phyloP scores from a whole-genome alignment of 2,888 invertebrate species.

The Pterobdella sp. region DNA sequence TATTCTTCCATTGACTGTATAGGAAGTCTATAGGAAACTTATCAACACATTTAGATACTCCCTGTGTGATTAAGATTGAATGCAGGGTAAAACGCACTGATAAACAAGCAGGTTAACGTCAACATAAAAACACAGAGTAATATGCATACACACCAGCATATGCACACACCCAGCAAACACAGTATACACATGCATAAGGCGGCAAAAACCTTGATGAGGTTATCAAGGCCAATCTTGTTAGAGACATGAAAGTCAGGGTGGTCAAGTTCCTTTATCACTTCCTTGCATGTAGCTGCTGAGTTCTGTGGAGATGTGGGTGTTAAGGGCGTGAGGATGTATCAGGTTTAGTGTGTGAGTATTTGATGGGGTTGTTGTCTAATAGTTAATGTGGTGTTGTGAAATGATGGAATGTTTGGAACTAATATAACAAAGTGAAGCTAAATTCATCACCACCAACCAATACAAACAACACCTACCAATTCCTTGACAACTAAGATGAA shows the following conservation, averaged over 20 bases:
- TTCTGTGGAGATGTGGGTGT: too few relatives aligned
- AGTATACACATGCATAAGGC: constrained; percentile 60
- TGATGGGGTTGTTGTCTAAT: not conserved
- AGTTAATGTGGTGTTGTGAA: not conserved
- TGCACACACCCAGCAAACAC: not conserved
- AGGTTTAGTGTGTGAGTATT: not conserved
- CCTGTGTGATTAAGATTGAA: not conserved
- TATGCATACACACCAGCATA: not conserved
- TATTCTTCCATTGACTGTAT: constrained; percentile 83
- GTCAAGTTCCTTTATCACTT: constrained; percentile 81
- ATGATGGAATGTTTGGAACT: not conserved
- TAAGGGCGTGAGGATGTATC: too few relatives aligned
- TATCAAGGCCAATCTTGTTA: constrained; percentile 69
- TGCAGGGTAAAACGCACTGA: not conserved
- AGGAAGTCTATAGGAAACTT: constrained; percentile 65
- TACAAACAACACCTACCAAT: constrained; percentile 55
- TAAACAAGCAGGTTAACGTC: not conserved
- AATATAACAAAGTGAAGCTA: not conserved
- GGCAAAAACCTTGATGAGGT: constrained; percentile 63
- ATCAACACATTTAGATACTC: constrained; percentile 33
- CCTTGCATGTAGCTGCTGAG: constrained; percentile 71
- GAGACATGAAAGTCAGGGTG: constrained; percentile 67
- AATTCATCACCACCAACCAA: too few relatives aligned
- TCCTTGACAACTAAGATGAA: constrained; percentile 87
- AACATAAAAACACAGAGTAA: too few relatives aligned